Conservation (phyloP, 2,113 vertebrate species). For the Gobio gobio region DNA sequence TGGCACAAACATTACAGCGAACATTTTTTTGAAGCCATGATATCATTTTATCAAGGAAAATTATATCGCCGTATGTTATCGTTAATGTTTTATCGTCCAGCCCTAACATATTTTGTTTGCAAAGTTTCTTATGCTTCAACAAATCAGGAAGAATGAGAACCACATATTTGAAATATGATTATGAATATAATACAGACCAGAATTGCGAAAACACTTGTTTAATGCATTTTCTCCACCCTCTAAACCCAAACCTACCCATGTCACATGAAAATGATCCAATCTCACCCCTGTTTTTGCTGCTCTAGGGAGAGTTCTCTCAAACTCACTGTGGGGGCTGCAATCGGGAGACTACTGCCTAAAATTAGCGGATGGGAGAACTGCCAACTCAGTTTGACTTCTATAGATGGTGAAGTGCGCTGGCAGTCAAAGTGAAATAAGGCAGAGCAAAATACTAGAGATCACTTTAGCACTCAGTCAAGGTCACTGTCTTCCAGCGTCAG, state of each 20-base stretch:
- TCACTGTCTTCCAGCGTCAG: constrained; percentile 87
- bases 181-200: no score
- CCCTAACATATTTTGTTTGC: no score
- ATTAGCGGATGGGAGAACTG: constrained; percentile 82
- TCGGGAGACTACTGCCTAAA: constrained; percentile 82
- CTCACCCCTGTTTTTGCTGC: constrained; percentile 26
- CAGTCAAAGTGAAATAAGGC: constrained; percentile 86
- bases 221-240: neutral
- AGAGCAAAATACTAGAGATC: constrained; percentile 86
- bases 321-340: constrained; percentile 46
- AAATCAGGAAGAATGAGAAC: no score
- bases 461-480: constrained; percentile 83
- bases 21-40: no score
- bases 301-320: constrained; percentile 38
- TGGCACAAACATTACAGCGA: no score
- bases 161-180: no score
- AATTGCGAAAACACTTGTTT: neutral
- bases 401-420: constrained; percentile 94
- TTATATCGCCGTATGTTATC: no score
- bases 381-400: constrained; percentile 90
- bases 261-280: constrained; percentile 29
- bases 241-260: constrained; percentile 1
- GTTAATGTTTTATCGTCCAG: no score
- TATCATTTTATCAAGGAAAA: no score
- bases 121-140: no score